Evolutionary conservation across 1,140 invertebrate genomes (phyloP).

Genomic region (Micrasema minimum): DNA sequence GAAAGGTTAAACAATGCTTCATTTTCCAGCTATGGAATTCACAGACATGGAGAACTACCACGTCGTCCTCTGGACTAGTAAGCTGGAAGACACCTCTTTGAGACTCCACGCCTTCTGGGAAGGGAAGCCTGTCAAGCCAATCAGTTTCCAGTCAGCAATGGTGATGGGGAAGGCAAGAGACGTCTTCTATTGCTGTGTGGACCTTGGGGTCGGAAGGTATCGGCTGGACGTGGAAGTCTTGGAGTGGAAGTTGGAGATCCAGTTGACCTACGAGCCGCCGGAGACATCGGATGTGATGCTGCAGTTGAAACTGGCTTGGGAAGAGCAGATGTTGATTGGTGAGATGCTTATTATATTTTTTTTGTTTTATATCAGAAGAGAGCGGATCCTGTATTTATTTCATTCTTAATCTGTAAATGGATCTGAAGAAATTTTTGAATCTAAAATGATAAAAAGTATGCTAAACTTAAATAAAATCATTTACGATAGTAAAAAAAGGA

Average conservation of each 20-base stretch:
- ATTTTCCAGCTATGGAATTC: conserved; percentile 76
- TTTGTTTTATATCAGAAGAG: too few relatives aligned
- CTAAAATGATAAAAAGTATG: too few relatives aligned
- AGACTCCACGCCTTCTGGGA: conserved; percentile 72
- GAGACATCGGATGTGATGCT: conserved; percentile 81
- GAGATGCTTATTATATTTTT: conserved; percentile 40
- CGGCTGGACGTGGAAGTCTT: conserved; percentile 64
- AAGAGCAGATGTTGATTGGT: conserved; percentile 84
- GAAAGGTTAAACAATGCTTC: not conserved
- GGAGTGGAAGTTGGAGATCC: conserved; percentile 71
- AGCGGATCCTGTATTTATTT: too few relatives aligned
- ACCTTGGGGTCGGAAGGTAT: conserved; percentile 65
- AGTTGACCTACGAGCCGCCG: conserved; percentile 72
- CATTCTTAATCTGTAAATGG: too few relatives aligned
- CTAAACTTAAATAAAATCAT: too few relatives aligned
- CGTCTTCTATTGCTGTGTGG: conserved; percentile 62
- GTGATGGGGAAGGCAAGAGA: conserved; percentile 64
- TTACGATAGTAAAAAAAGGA: too few relatives aligned
- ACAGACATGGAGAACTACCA: conserved; percentile 76
- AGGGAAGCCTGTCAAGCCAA: conserved; percentile 69
- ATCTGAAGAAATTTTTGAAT: too few relatives aligned
- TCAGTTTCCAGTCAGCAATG: conserved; percentile 76
- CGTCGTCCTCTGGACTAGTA: conserved; percentile 82
- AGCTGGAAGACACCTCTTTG: conserved; percentile 78
- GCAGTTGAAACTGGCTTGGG: conserved; percentile 83